A percentile compares a stretch with the other conserved stretches of the same genome.
phyloP scores from a whole-genome alignment of 1,140 invertebrate genomes.

The Eumaeus atala region DNA sequence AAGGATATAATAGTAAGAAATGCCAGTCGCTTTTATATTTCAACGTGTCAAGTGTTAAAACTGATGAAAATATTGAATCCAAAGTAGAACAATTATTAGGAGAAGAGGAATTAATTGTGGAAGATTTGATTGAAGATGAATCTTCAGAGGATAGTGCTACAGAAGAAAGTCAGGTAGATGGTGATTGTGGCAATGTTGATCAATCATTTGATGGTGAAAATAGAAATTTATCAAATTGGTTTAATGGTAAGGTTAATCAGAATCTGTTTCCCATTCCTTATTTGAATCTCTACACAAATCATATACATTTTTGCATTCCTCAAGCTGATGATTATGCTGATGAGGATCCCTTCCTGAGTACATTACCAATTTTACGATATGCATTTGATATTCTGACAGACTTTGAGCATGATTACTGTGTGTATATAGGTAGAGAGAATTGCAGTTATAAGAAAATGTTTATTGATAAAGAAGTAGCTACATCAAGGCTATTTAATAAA shows the following conservation, averaged over 20 bases:
- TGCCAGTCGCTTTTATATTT: constrained; percentile 76
- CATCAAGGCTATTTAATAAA: constrained; percentile 48
- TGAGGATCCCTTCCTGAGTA: constrained; percentile 76
- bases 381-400: constrained; percentile 79
- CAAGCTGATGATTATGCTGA: constrained; percentile 83
- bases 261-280: constrained; percentile 77
- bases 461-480: constrained; percentile 37
- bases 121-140: background rate
- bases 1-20: constrained; percentile 76
- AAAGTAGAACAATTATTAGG: constrained; percentile 16
- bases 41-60: constrained; percentile 39
- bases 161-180: constrained; percentile 8
- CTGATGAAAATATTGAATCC: constrained; percentile 23
- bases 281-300: constrained; percentile 79
- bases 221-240: constrained; percentile 77
- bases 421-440: constrained; percentile 56
- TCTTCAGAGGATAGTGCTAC: constrained; percentile 2
- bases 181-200: constrained; percentile 25
- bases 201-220: constrained; percentile 26
- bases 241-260: constrained; percentile 76
- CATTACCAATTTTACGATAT: constrained; percentile 78
- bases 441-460: constrained; percentile 43
- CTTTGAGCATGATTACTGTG: constrained; percentile 46
- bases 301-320: constrained; percentile 79
- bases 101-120: background rate